These are phyloP conservation scores for Paratrypauchen microcephalus DNA, from an alignment of 2,797 vertebrate genomes.

Conservation along the genomic window DNA sequence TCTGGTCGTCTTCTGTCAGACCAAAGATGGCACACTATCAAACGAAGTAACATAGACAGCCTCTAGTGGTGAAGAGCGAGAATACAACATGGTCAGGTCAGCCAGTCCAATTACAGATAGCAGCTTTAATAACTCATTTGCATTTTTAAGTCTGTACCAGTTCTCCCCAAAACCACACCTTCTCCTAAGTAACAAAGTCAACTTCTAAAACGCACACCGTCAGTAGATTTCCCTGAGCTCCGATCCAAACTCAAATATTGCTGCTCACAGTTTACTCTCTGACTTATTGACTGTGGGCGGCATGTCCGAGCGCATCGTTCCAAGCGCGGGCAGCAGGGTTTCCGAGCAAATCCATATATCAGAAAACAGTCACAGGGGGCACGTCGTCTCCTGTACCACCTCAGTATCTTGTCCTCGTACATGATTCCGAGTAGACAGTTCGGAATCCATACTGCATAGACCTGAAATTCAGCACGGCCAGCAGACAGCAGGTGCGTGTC, in stretches of 20 bases:
- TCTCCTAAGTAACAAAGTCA: not conserved
- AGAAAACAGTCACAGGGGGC: slow-evolving; percentile 27
- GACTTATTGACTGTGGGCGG: slow-evolving; percentile 49
- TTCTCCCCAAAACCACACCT: too few relatives aligned
- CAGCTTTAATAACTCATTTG: too few relatives aligned
- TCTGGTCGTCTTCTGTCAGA: too few relatives aligned
- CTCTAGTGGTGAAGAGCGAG: too few relatives aligned
- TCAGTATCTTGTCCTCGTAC: slow-evolving; percentile 48
- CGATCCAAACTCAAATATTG: not conserved
- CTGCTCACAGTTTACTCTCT: slow-evolving; percentile 23
- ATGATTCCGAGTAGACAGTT: slow-evolving; percentile 49
- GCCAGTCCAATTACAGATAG: too few relatives aligned
- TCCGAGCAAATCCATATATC: slow-evolving; percentile 52
- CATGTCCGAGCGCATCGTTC: slow-evolving; percentile 30
- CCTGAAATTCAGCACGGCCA: slow-evolving; percentile 53
- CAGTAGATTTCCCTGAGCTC: not conserved
- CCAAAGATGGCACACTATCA: too few relatives aligned
- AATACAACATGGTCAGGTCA: too few relatives aligned
- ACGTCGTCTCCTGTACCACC: slow-evolving; percentile 27
- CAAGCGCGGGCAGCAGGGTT: slow-evolving; percentile 40
- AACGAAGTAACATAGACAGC: too few relatives aligned
- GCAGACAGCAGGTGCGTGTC: slow-evolving; percentile 46
- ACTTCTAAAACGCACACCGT: not conserved
- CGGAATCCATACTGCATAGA: slow-evolving; percentile 44
- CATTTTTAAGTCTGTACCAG: too few relatives aligned